These are phyloP conservation scores for Columba janthina DNA, from an alignment of 2,113 vertebrate species.

Conservation along the genomic window DNA sequence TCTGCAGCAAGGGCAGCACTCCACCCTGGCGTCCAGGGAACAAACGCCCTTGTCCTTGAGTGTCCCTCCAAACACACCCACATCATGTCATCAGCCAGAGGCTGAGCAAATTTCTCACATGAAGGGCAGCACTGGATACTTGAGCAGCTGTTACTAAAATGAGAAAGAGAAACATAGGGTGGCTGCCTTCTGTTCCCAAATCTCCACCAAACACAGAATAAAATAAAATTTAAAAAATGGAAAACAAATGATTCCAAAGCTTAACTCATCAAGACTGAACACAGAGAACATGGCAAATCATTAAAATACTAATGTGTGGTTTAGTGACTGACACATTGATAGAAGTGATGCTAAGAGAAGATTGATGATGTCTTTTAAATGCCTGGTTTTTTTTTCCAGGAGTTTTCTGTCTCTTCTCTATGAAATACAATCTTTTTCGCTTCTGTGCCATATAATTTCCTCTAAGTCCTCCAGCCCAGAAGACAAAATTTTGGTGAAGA, in stretches of 20 bases:
- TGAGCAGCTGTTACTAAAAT: background rate
- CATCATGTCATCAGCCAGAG: background rate
- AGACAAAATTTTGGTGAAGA: background rate
- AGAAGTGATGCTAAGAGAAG: background rate
- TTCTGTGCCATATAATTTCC: background rate
- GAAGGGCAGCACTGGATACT: background rate
- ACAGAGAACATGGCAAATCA: background rate
- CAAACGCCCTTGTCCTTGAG: fast-evolving
- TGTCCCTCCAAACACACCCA: background rate
- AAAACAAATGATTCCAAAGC: background rate
- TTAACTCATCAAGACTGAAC: background rate
- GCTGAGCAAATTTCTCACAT: background rate
- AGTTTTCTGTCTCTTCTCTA: background rate
- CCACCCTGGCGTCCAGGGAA: background rate
- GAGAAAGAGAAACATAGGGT: background rate
- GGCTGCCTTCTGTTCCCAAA: background rate
- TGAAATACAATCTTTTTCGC: background rate
- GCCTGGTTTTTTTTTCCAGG: background rate
- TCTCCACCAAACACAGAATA: background rate
- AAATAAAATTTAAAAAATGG: background rate
- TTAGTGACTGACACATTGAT: background rate
- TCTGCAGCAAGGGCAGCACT: background rate
- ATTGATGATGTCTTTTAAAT: background rate
- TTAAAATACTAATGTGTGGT: background rate
- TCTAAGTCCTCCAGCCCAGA: background rate